Evolutionary conservation across 2,797 vertebrate genomes (phyloP), one percentile per base, ranked within the genome.

Genomic region (Dipus sagitta): DNA sequence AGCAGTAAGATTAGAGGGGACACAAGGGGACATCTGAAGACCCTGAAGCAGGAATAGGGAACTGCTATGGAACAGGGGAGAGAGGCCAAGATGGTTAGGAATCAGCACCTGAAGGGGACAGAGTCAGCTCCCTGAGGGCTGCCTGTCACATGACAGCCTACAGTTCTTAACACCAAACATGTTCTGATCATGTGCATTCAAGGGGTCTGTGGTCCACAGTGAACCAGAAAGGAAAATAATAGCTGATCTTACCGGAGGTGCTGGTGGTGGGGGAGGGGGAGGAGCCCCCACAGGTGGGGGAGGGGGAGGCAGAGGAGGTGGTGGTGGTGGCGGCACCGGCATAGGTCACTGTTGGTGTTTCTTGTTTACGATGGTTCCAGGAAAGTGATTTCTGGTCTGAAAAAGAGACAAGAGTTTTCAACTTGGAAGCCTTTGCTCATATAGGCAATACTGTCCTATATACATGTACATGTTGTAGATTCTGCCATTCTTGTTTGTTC

Each of bases 301-400:
- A 47, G 97, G 96, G 1, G 97, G 96, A 77, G 98, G 98, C 3
- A 96, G 94, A 54, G 97, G 96, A 42, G 97, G 96, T 42, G 97
- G 98, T 0, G 97, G n/a, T 0, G 98, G 98, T 0, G 98, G 98
- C 0, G 98, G 98, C 90, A 98, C 98, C 71, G 98, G 98, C 98
- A 98, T 98, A 93, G 11, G 91, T 95, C 95, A 38, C 94, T 90
- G 92, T 89, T 82, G 90, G 77, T 86, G 97, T 95, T 97, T 86
- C 91, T 2, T 70, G 71, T 80, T 71, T 96, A 93, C 2, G 90
- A 96, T 85, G 91, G 96, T 92, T 89, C 88, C 0, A 90, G 92
- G 70, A 84, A 38, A 94, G 90, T 60, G 58, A 62, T 79, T 95
- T 97, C 77, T 76, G 94, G 83, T 96, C 97, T 98, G 96, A 91